Base-by-base conservation (phyloP, 1,140 invertebrate genomes). In the Parasteatoda tepidariorum region DNA sequence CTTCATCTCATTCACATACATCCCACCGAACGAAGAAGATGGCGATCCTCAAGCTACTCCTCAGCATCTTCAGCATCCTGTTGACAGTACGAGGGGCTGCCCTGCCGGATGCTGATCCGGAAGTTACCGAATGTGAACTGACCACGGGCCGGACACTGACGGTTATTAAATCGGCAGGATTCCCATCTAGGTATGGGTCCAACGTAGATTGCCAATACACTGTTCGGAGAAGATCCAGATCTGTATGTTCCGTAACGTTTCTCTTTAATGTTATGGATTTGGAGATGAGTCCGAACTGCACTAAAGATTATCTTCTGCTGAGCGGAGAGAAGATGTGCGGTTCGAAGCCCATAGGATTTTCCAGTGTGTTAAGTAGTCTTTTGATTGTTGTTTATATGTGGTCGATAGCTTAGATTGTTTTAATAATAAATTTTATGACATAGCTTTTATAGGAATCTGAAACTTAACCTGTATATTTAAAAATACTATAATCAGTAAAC, bases 181-280 rank as follows among this genome's bases (percentile, higher is more conserved):
- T 86, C 38, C 85, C 85, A 28, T 59, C 59, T 24, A 34, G 82
- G 18, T 86, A 86, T 55, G 57, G 61, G 22, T 34, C 85, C 22
- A 81, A 81, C 38, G 81, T 83, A 4, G 84, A 86, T 26, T 86
- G 85, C 64, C 64, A 68, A 41, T 86, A 86, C 71, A 78, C 79
- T 18, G 74, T 86, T 13, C 79, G 84, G 3, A 28, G 85, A 3
- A 31, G 81, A 31, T 62, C 62, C 15, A 22, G 61, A 54, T 67
- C 75, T n/a, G 79, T 81, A 13, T 86, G 85, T 48, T 85, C 85
- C 2, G 84, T 86, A 11, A 85, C 84, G n/a, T 83, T 86, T 30
- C 81, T 85, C 59, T 86, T 85, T 66, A 85, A 86, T 33, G 84
- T 86, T 2, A 78, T 86, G 70, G 85, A 86, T 48, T 34, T 86